phyloP scores from a whole-genome alignment of 2,888 invertebrate species.

The Erebia aethiops region DNA sequence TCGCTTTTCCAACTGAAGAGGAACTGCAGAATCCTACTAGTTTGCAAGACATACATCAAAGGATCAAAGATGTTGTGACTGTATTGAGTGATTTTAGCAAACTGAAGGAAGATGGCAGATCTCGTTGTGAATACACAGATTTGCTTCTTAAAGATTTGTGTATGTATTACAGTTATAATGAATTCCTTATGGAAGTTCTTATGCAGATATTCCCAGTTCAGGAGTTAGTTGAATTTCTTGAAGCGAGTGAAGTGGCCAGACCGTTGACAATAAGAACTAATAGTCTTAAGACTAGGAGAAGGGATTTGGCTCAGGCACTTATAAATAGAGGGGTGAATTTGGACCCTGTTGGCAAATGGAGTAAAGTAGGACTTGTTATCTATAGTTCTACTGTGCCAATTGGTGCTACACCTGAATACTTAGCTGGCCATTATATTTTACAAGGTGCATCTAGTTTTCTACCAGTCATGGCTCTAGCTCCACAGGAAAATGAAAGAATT shows the following conservation, averaged over 20 bases:
- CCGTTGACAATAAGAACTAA: conserved; percentile 98
- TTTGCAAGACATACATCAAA: conserved; percentile 92
- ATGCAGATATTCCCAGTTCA: conserved; percentile 94
- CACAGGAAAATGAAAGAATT: conserved; percentile 96
- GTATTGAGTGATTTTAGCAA: conserved; percentile 91
- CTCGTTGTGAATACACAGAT: conserved; percentile 91
- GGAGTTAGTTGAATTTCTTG: conserved; percentile 96
- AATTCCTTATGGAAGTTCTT: conserved; percentile 95
- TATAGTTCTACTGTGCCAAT: conserved; percentile 98
- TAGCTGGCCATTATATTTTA: conserved; percentile 98
- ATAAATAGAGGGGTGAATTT: conserved; percentile 99
- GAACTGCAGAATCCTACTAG: conserved; percentile 88
- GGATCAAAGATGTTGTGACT: conserved; percentile 92
- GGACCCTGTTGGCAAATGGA: conserved; percentile 99
- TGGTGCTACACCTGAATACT: conserved; percentile 99
- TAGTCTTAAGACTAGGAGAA: conserved; percentile 94
- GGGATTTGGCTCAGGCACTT: conserved; percentile 96
- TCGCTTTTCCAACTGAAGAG: conserved; percentile 90
- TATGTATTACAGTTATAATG: conserved; percentile 97
- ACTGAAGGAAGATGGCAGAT: conserved; percentile 86
- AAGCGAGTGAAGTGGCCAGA: conserved; percentile 97
- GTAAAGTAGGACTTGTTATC: conserved; percentile 97
- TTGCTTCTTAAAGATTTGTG: conserved; percentile 93
- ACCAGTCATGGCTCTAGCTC: conserved; percentile 98
- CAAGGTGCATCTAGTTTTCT: conserved; percentile 98